These are phyloP conservation scores for Lepidonotus clava DNA, from an alignment of 2,888 invertebrate genomes.

Conservation along the genomic window DNA sequence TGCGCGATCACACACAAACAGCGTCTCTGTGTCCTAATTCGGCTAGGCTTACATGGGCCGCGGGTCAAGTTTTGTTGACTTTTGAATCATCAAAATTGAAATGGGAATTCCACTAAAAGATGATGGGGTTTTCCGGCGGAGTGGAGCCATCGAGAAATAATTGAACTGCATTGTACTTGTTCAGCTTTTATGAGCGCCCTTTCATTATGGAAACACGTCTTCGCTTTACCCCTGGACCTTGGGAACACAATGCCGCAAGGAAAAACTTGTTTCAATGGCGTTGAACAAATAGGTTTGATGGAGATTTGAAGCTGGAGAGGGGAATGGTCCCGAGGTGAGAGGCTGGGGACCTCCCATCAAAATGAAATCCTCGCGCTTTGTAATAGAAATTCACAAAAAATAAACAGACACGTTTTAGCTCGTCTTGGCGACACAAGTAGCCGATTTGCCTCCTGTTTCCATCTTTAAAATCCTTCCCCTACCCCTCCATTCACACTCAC, in stretches of 20 bases:
- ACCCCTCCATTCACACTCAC: not conserved
- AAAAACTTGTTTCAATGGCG: not conserved
- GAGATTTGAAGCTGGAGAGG: not conserved
- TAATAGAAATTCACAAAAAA: constrained; percentile 24
- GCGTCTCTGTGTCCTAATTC: not conserved
- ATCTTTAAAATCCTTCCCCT: too few relatives aligned
- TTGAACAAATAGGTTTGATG: not conserved
- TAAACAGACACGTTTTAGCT: not conserved
- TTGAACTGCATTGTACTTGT: not conserved
- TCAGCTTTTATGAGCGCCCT: not conserved
- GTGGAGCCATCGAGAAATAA: not conserved
- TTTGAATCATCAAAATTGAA: constrained; percentile 52
- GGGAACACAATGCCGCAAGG: not conserved
- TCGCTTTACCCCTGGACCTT: not conserved
- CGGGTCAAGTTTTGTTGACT: constrained; percentile 37
- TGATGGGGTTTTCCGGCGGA: not conserved
- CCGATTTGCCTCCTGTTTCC: too few relatives aligned
- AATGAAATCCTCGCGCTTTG: constrained; percentile 2
- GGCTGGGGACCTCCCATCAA: constrained; percentile 42
- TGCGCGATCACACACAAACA: not conserved
- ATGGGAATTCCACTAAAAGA: constrained; percentile 34
- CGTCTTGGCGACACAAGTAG: too few relatives aligned
- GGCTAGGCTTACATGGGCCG: constrained; percentile 8
- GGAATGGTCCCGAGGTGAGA: not conserved
- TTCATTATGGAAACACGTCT: not conserved